Base-by-base conservation (phyloP, 2,797 vertebrate species). In the Liparis tanakae region DNA sequence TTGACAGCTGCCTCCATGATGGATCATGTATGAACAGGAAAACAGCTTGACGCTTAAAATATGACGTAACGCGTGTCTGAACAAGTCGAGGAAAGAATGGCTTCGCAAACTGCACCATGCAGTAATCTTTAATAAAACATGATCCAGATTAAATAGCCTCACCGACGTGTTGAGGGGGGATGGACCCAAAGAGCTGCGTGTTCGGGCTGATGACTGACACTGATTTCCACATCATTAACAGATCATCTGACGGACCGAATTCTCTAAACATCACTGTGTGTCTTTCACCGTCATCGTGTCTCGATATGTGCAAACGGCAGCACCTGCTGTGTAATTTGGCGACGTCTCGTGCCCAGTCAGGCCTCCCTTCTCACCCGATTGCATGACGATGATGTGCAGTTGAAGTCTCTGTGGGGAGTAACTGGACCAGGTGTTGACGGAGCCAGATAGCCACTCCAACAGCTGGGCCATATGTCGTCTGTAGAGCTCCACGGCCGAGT, bases 361-460 rank as follows among this genome's bases (percentile, higher is more conserved):
- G 53, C 70, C 78, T 79, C 66, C 84, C 74, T 77, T 85, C 90
- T 92, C 87, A 95, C 97, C 98, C 93, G 98, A 95, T 53, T 96
- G 96, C 12, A 86, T 79, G 66, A 95, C 25, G 0, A 98, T 83
- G 72, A 96, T 90, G 65, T 95, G 93, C 12, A 99, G 92, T 80
- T 96, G 96, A 34, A 95, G 84, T 70, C 96, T 88, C 85, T 98
- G 96, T 0, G 93, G 77, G 5, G 96, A 96, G 83, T 91, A 94
- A 56, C 85, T 85, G 0, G 89, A 95, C 98, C 97, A 99, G 65
- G 85, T 78, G 5, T 87, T 88, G 76, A 95, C 94, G 0, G 95
- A 95, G 30, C 81, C 78, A 0, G 92, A 93, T 54, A 98, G 83
- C 95, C 94, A 95, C 55, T 94, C 94, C 90, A 99, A 88, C 56